These are phyloP conservation scores for Eumaeus atala DNA, from an alignment of 1,140 invertebrate species.

Conservation along the genomic window DNA sequence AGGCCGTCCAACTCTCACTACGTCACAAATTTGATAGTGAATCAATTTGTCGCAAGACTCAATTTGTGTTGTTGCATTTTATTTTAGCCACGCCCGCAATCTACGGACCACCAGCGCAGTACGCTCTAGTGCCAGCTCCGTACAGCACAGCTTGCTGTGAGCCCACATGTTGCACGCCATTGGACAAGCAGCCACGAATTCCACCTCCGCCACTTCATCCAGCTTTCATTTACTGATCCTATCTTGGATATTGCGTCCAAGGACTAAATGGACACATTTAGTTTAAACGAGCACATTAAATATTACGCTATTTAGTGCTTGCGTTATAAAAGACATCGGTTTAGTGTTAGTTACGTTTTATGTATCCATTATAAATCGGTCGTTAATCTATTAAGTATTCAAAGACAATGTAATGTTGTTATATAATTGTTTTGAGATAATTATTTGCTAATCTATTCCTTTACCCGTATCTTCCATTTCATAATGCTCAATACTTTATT, in stretches of 20 bases:
- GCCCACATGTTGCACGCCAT: conserved; percentile 52
- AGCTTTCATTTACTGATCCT: conserved; percentile 57
- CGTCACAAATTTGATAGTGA: no score
- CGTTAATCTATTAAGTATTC: no score
- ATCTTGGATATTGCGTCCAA: not conserved
- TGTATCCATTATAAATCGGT: no score
- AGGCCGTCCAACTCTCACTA: no score
- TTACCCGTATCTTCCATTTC: conserved; percentile 38
- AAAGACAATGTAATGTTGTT: no score
- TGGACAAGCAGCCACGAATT: conserved; percentile 55
- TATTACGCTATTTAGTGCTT: not conserved
- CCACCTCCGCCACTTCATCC: conserved; percentile 58
- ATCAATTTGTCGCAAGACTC: no score
- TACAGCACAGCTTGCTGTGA: conserved; percentile 58
- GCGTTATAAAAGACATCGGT: not conserved
- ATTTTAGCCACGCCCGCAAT: conserved; percentile 38
- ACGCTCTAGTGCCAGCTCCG: conserved; percentile 51
- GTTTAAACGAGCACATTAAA: not conserved
- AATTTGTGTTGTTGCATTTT: no score
- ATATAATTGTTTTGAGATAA: no score
- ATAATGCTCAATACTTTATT: conserved; percentile 32
- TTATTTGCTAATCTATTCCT: conserved; percentile 33
- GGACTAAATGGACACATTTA: not conserved
- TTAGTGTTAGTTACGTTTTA: not conserved
- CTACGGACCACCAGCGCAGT: conserved; percentile 55